Percentiles rank a stretch among this genome's conserved stretches.
These are phyloP conservation scores for Pangasius mekongensis DNA, from an alignment of 2,797 vertebrate species.

Conservation along the genomic window DNA sequence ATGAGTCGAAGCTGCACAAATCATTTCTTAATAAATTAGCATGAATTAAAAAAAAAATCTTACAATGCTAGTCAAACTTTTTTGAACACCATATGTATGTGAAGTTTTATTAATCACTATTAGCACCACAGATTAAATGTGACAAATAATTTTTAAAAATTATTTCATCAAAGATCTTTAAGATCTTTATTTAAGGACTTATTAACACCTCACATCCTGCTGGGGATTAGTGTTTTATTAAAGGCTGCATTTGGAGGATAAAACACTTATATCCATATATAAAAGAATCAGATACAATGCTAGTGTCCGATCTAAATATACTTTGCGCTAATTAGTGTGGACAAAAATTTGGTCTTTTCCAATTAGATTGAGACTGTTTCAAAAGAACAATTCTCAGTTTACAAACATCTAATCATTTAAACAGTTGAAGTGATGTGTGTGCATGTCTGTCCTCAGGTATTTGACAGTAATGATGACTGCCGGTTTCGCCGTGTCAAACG, in stretches of 20 bases:
- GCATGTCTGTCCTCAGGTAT: slow-evolving; percentile 30
- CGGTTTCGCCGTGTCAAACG: slow-evolving; percentile 17
- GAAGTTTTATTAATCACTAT: background rate
- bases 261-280: background rate
- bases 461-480: slow-evolving; percentile 29
- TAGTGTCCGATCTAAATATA: background rate
- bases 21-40: background rate
- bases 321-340: background rate
- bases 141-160: too few relatives aligned
- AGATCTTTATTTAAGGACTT: background rate
- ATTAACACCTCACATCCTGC: too few relatives aligned
- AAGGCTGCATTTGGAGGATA: background rate
- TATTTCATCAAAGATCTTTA: too few relatives aligned
- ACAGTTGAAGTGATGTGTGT: slow-evolving; percentile 2
- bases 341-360: background rate
- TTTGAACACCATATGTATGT: background rate
- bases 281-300: background rate
- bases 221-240: background rate
- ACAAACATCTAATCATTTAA: background rate
- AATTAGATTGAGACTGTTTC: background rate
- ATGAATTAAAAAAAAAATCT: background rate
- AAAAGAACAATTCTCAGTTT: background rate
- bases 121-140: background rate
- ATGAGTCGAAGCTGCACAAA: background rate
- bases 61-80: background rate